These are phyloP conservation scores for Xylocopa sonorina DNA, from an alignment of 1,140 invertebrate genomes.

Conservation along the genomic window DNA sequence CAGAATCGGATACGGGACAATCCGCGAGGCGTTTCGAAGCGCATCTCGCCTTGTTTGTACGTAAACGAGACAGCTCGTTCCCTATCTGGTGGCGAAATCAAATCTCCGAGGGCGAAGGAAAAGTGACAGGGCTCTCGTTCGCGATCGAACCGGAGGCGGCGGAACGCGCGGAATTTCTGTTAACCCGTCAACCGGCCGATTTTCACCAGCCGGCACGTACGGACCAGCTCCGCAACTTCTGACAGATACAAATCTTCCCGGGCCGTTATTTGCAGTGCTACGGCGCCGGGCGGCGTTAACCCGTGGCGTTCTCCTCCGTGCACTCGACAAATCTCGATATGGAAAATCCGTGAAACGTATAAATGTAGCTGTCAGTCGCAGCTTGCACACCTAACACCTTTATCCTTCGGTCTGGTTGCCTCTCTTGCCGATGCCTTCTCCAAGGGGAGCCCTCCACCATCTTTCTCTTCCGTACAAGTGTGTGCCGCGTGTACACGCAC, in stretches of 20 bases:
- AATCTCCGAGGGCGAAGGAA: slow-evolving; percentile 56
- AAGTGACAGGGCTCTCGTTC: slow-evolving; percentile 61
- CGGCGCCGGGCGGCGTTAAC: slow-evolving; percentile 64
- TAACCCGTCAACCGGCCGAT: slow-evolving; percentile 60
- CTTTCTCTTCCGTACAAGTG: too few relatives aligned
- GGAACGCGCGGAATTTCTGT: slow-evolving; percentile 66
- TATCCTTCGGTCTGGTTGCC: slow-evolving; percentile 54
- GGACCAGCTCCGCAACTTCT: slow-evolving; percentile 71
- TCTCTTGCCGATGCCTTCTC: slow-evolving; percentile 22
- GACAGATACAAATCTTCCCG: slow-evolving; percentile 79
- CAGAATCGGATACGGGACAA: background rate
- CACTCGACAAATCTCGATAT: slow-evolving; percentile 80
- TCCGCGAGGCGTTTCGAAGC: background rate
- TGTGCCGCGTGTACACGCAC: slow-evolving; percentile 14
- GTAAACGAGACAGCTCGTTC: slow-evolving; percentile 54
- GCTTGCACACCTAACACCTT: slow-evolving; percentile 71
- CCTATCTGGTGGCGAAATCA: slow-evolving; percentile 55
- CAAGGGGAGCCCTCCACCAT: background rate
- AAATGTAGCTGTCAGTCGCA: slow-evolving; percentile 80
- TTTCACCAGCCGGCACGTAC: slow-evolving; percentile 66
- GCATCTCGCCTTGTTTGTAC: background rate
- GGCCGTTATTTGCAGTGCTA: slow-evolving; percentile 75
- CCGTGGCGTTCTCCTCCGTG: slow-evolving; percentile 59
- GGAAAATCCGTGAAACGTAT: slow-evolving; percentile 80
- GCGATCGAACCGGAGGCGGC: slow-evolving; percentile 59